phyloP scores from a whole-genome alignment of 2,113 vertebrate species.

The Gymnorhina tibicen region DNA sequence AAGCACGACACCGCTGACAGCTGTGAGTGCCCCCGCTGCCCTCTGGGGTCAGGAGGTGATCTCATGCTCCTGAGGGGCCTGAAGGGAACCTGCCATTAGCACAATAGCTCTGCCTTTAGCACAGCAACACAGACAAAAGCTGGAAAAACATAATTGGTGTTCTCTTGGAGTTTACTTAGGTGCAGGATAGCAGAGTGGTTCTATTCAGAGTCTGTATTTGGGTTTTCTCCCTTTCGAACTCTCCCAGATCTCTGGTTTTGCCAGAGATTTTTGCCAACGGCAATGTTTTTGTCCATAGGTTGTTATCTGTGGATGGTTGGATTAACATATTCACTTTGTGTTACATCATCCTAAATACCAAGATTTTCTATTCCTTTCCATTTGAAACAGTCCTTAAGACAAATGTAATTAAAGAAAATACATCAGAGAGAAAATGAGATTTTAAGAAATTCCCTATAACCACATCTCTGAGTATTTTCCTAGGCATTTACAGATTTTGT shows the following conservation, averaged over 20 bases:
- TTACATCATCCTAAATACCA: background rate
- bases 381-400: background rate
- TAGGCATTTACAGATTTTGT: background rate
- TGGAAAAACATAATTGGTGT: conserved; percentile 35
- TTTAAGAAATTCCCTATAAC: background rate
- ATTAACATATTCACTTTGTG: background rate
- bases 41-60: conserved; percentile 45
- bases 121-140: conserved; percentile 17
- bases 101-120: conserved; percentile 28
- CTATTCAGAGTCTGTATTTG: background rate
- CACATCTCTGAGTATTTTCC: background rate
- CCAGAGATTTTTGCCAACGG: background rate
- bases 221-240: background rate
- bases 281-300: background rate
- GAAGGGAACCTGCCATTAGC: background rate
- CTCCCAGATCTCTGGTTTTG: background rate
- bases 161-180: conserved; percentile 15
- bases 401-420: background rate
- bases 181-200: background rate
- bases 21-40: background rate
- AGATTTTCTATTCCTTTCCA: background rate
- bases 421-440: background rate
- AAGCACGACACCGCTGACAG: background rate
- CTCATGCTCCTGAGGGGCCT: background rate
- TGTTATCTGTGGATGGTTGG: background rate